These are phyloP conservation scores for Malurus splendens DNA, from an alignment of 2,797 vertebrate genomes.

Conservation along the genomic window DNA sequence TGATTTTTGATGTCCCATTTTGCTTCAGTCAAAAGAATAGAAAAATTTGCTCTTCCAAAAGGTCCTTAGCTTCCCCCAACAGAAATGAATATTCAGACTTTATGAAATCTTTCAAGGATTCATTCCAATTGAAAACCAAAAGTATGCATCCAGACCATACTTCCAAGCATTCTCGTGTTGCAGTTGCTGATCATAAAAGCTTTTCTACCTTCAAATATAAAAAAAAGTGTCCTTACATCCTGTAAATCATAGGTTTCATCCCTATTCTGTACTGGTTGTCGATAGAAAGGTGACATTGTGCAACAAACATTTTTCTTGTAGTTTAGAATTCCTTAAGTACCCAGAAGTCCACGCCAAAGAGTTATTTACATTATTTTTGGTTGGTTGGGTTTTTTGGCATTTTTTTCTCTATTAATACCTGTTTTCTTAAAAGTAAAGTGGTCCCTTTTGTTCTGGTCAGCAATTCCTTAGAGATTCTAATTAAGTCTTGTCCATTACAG, in stretches of 20 bases:
- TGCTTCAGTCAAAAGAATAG: background rate
- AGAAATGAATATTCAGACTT: background rate
- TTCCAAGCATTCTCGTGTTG: background rate
- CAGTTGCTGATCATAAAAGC: background rate
- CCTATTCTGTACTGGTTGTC: background rate
- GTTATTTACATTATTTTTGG: background rate
- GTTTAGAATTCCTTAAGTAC: background rate
- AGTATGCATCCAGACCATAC: background rate
- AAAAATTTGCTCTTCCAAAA: background rate
- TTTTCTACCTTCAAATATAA: background rate
- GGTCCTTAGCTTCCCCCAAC: background rate
- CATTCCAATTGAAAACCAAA: background rate
- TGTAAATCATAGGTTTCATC: background rate
- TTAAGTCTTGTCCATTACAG: conserved; percentile 27
- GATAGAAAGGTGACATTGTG: background rate
- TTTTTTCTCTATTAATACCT: conserved; percentile 4
- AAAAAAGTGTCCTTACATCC: background rate
- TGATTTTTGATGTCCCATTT: background rate
- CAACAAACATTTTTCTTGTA: background rate
- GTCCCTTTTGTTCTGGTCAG: conserved; percentile 3
- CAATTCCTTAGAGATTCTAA: conserved; percentile 25
- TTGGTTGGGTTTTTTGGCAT: background rate
- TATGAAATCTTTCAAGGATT: background rate
- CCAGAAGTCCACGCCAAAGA: background rate
- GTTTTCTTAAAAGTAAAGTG: background rate